phyloP scores from a whole-genome alignment of 1,140 invertebrate species.

The Lysiphlebus fabarum region DNA sequence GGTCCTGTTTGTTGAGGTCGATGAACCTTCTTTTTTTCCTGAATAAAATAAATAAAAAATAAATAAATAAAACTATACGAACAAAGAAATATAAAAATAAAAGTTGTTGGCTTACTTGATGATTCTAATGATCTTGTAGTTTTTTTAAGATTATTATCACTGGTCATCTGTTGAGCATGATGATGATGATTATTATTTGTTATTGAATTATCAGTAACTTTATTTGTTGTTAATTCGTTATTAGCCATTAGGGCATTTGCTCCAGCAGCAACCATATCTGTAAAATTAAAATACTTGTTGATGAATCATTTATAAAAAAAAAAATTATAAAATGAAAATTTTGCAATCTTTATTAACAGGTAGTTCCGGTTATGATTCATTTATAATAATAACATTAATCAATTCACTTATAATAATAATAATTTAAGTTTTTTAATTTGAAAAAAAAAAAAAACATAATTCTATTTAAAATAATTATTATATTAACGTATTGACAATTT shows the following conservation, averaged over 20 bases:
- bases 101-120: not conserved
- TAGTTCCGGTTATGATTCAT: too few species aligned
- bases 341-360: too few species aligned
- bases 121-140: slow-evolving; percentile 25
- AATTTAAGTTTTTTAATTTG: too few species aligned
- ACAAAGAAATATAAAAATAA: not conserved
- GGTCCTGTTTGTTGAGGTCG: slow-evolving; percentile 30
- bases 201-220: slow-evolving; percentile 31
- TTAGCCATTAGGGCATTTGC: slow-evolving; percentile 39
- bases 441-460: too few species aligned
- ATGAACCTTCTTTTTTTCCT: slow-evolving; percentile 29
- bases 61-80: not conserved
- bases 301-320: too few species aligned
- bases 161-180: slow-evolving; percentile 23
- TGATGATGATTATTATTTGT: slow-evolving; percentile 27
- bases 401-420: too few species aligned
- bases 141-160: slow-evolving; percentile 26
- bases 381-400: too few species aligned
- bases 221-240: slow-evolving; percentile 21
- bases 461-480: too few species aligned
- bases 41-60: slow-evolving; percentile 24
- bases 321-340: too few species aligned
- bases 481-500: too few species aligned
- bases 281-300: not conserved
- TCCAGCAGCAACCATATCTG: slow-evolving; percentile 41